Evolutionary conservation across 1,140 invertebrate genomes (phyloP).

Genomic region (Sminthurinus signatus): DNA sequence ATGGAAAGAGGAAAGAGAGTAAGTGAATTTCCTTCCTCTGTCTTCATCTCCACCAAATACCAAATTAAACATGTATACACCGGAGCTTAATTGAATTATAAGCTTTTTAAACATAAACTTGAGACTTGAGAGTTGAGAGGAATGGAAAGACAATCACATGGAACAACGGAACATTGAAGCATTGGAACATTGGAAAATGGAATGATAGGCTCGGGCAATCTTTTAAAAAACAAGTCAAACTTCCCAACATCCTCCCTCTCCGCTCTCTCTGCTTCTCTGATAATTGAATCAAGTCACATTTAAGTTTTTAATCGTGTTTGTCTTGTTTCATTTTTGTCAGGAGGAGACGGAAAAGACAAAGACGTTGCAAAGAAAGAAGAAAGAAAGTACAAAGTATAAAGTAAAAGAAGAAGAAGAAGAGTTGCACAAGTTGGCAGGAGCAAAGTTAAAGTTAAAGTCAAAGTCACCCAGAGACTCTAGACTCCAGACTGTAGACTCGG

Average conservation of each 20-base stretch:
- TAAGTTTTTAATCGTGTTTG: slow-evolving; percentile 25
- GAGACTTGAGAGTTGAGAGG: background rate
- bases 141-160: background rate
- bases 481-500: no score
- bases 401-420: no score
- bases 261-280: no score
- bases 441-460: no score
- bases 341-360: no score
- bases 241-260: slow-evolving; percentile 7
- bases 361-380: no score
- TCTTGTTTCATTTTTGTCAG: slow-evolving; percentile 15
- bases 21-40: no score
- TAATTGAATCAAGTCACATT: slow-evolving; percentile 23
- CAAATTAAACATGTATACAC: background rate
- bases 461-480: no score
- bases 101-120: background rate
- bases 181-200: background rate
- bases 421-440: no score
- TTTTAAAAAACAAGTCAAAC: slow-evolving; percentile 12
- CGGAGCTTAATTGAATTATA: background rate
- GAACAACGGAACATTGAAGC: background rate
- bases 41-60: no score
- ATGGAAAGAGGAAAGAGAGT: no score
- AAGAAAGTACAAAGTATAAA: no score
- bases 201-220: background rate